Conservation (phyloP, 2,888 invertebrate species). For the Heteropelma amictum region DNA sequence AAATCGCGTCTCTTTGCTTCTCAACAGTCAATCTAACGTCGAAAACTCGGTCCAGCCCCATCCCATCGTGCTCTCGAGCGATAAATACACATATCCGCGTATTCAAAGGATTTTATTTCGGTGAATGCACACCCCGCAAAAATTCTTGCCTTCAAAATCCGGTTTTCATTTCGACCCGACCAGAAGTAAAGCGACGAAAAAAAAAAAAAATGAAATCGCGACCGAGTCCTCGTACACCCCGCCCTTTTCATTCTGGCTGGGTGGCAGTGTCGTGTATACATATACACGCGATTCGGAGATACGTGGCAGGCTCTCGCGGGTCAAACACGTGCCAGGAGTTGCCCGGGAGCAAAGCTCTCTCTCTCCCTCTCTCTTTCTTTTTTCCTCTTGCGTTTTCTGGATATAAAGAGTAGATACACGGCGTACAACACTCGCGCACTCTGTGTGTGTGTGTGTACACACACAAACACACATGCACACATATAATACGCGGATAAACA, state of each 20-base stretch:
- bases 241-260: slow-evolving; percentile 41
- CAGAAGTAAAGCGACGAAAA: background rate
- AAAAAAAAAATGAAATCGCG: slow-evolving; percentile 18
- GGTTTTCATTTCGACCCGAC: slow-evolving; percentile 46
- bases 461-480: background rate
- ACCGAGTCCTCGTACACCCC: slow-evolving; percentile 26
- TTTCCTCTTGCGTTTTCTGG: slow-evolving; percentile 28
- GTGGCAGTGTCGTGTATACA: slow-evolving; percentile 33
- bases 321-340: slow-evolving; percentile 53
- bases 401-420: slow-evolving; percentile 11
- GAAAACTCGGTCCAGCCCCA: too few species aligned
- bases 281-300: slow-evolving; percentile 25
- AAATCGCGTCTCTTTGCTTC: too few species aligned
- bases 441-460: background rate
- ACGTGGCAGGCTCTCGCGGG: slow-evolving; percentile 46
- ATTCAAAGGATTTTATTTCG: background rate
- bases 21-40: too few species aligned
- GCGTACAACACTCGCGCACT: too few species aligned
- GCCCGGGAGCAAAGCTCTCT: slow-evolving; percentile 44
- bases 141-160: slow-evolving; percentile 42
- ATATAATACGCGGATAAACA: background rate
- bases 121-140: slow-evolving; percentile 9
- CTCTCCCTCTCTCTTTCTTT: slow-evolving; percentile 7
- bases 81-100: too few species aligned
- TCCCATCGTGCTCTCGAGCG: too few species aligned